These are phyloP conservation scores for Meloidogyne floridensis DNA, from an alignment of 1,140 invertebrate genomes.

Conservation along the genomic window DNA sequence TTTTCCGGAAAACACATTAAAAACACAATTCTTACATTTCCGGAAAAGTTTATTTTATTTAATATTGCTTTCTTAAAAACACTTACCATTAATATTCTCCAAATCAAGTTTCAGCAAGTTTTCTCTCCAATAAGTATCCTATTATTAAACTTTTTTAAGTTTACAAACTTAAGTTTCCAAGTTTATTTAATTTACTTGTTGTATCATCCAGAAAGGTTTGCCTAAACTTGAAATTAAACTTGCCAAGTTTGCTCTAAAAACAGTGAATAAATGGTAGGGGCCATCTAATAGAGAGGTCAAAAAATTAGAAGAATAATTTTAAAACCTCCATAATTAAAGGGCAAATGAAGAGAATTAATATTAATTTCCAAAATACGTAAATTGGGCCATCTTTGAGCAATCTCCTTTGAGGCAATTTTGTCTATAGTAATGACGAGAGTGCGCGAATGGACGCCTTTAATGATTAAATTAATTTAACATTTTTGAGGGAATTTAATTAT, in stretches of 20 bases:
- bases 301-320: conserved; percentile 5
- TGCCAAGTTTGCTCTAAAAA: conserved; percentile 59
- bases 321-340: conserved; percentile 19
- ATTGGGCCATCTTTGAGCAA: conserved; percentile 52
- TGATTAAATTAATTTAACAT: not conserved
- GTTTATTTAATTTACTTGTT: conserved; percentile 43
- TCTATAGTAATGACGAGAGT: conserved; percentile 61
- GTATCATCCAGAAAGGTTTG: conserved; percentile 64
- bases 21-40: no score
- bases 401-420: conserved; percentile 35
- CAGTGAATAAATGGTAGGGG: conserved; percentile 59
- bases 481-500: not conserved
- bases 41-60: no score
- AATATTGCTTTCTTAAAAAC: no score
- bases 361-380: conserved; percentile 58
- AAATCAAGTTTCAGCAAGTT: conserved; percentile 53
- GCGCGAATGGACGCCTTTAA: conserved; percentile 51
- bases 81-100: conserved; percentile 28
- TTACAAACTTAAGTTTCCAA: conserved; percentile 23
- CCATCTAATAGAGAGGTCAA: conserved; percentile 40
- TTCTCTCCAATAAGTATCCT: conserved; percentile 56
- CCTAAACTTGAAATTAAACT: conserved; percentile 46
- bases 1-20: no score
- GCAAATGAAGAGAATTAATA: conserved; percentile 53
- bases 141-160: conserved; percentile 9